Conservation (phyloP, 2,888 invertebrate genomes). For the Cryptosula pallasiana region DNA sequence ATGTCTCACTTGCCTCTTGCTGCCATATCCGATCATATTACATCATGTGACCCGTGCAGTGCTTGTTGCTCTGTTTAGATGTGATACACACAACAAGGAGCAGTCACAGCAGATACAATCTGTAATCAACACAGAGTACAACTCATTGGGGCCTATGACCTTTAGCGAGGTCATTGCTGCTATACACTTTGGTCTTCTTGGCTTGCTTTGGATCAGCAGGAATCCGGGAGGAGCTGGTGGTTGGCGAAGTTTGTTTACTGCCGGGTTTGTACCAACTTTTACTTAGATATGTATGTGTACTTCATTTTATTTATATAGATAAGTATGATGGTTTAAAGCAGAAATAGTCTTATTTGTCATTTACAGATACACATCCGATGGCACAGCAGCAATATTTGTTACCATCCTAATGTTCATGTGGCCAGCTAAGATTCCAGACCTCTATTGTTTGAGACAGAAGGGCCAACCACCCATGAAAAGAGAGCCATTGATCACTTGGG, state of each 20-base stretch:
- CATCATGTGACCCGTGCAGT: no score
- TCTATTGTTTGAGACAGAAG: neutral
- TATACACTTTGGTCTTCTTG: constrained; percentile 35
- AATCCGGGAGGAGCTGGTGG: constrained; percentile 38
- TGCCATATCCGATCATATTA: no score
- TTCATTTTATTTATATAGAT: no score
- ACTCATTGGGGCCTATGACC: constrained; percentile 27
- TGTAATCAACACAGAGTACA: neutral
- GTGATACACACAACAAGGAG: neutral
- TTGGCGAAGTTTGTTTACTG: constrained; percentile 34
- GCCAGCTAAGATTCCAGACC: constrained; percentile 65
- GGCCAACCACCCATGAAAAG: neutral
- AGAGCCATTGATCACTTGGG: constrained; percentile 12
- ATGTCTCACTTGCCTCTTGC: no score
- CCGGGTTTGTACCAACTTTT: neutral
- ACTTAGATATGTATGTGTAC: no score
- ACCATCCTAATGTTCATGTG: constrained; percentile 76
- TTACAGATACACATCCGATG: constrained; percentile 51
- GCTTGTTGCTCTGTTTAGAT: no score
- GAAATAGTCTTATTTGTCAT: no score
- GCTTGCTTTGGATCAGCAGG: constrained; percentile 40
- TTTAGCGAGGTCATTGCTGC: constrained; percentile 38
- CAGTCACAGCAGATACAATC: neutral
- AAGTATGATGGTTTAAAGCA: no score
- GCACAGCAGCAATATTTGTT: constrained; percentile 67